Base-by-base conservation (phyloP, 2,888 invertebrate species). In the Ariolimax columbianus region DNA sequence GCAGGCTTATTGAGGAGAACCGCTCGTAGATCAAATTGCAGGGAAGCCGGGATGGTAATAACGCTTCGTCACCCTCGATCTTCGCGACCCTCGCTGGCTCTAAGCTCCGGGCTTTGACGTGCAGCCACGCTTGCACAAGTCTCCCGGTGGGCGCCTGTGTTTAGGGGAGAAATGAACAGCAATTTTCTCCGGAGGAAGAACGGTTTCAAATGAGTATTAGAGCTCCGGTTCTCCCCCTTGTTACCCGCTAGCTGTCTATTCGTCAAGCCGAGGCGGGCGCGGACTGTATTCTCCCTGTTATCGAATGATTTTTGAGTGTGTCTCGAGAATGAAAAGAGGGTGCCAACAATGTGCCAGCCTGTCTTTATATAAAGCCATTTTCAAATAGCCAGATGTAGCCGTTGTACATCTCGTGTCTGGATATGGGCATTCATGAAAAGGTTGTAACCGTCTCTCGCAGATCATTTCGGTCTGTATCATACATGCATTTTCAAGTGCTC, bases 51-150 rank as follows among this genome's bases (percentile, higher is more conserved):
- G 47, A 33, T 68, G 26, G 55, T 51, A 72, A 55, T 72, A 81
- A 72, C 81, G 72, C 55, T 38, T 72, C 81, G 70, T 80, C 80
- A 80, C 80, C 80, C 80, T 70, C 80, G 66, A 80, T 80, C 68
- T 68, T 66, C 40, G 30, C 47, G 30, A 23, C 30, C 47, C 80
- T 68, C 80, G 78, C 78, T 19, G 26, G 59, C 63, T 40, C 63
- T 38, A 63, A 63, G 63, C 68, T 70, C 70, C 17, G 36, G 51
- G 33, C 80, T 38, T 81, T 81, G 81, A 81, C 81, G 72, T 70
- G 81, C 72, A 81, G 55, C 72, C 81, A 81, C 40, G 72, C 81
- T 81, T 81, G 72, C 30, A 51, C 68, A 70, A 36, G 30, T 30
- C 70, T 72, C 81, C 72, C n/a, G 81, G 72, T 70, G 72, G 51